phyloP scores from a whole-genome alignment of 2,797 vertebrate species.

The Urocyon cinereoargenteus region DNA sequence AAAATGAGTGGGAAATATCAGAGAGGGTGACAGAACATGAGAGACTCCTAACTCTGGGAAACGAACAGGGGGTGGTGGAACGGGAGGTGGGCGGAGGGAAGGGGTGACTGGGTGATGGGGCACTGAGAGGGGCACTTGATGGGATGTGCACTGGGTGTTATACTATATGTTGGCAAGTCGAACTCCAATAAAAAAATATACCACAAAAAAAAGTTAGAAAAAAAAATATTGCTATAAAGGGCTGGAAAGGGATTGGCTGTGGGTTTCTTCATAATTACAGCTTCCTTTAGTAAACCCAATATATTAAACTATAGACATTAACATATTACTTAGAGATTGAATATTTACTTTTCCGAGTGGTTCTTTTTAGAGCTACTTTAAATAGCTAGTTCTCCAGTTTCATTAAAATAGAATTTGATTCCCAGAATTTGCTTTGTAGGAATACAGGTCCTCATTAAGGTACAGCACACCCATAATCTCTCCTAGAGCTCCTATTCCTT shows the following conservation, averaged over 20 bases:
- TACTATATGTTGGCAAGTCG: no score
- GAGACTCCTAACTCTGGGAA: no score
- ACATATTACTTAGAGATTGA: slow-evolving; percentile 19
- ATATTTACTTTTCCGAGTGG: slow-evolving; percentile 46
- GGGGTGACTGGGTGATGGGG: no score
- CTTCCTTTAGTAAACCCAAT: slow-evolving; percentile 38
- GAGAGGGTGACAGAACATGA: no score
- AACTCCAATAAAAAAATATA: no score
- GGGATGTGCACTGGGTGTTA: no score
- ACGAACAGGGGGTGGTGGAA: no score
- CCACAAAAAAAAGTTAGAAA: no score
- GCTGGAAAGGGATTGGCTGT: neutral
- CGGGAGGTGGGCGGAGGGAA: no score
- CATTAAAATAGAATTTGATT: slow-evolving; percentile 53
- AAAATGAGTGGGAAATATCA: no score
- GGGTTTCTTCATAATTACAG: slow-evolving; percentile 50
- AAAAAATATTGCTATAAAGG: neutral
- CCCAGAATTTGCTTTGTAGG: slow-evolving; percentile 25
- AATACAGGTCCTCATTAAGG: neutral
- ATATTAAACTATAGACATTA: slow-evolving; percentile 39
- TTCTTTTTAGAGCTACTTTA: slow-evolving; percentile 58
- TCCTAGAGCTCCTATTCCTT: neutral
- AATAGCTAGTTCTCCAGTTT: slow-evolving; percentile 49
- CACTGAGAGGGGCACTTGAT: no score
- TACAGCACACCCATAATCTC: neutral